Evolutionary conservation across 2,888 invertebrate species (phyloP).

Genomic region (Mystacides longicornis): DNA sequence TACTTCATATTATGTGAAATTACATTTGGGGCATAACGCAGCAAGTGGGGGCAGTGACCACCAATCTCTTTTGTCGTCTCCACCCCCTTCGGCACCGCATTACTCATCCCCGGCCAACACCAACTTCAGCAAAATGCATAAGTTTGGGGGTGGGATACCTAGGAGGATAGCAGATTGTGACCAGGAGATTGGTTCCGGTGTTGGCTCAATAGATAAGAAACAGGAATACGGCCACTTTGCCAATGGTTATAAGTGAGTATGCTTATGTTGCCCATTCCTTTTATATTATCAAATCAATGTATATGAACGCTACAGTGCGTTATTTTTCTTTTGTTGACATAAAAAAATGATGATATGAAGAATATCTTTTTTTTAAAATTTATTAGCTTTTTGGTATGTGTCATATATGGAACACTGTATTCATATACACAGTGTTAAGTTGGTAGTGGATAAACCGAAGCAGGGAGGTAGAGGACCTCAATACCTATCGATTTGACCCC

Average conservation of each 20-base stretch:
- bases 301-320: too few relatives aligned
- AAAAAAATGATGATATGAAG: too few relatives aligned
- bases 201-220: slow-evolving; percentile 28
- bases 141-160: slow-evolving; percentile 9
- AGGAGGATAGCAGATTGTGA: slow-evolving; percentile 15
- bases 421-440: too few relatives aligned
- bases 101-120: slow-evolving; percentile 28
- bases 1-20: slow-evolving; percentile 69
- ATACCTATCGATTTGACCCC: too few relatives aligned
- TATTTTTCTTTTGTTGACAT: too few relatives aligned
- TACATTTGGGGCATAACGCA: slow-evolving; percentile 56
- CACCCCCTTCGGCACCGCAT: slow-evolving; percentile 27
- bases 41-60: slow-evolving; percentile 15
- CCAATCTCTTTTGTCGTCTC: neutral
- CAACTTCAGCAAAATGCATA: neutral
- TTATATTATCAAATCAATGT: too few relatives aligned
- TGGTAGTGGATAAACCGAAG: too few relatives aligned
- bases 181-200: slow-evolving; percentile 45
- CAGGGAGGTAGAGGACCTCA: too few relatives aligned
- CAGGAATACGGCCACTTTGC: slow-evolving; percentile 19
- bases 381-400: too few relatives aligned
- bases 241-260: slow-evolving; percentile 14
- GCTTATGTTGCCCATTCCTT: neutral
- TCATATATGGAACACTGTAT: too few relatives aligned
- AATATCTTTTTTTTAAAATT: too few relatives aligned